Evolutionary conservation across 2,888 invertebrate species (phyloP).

Genomic region (Coleophora flavipennella): DNA sequence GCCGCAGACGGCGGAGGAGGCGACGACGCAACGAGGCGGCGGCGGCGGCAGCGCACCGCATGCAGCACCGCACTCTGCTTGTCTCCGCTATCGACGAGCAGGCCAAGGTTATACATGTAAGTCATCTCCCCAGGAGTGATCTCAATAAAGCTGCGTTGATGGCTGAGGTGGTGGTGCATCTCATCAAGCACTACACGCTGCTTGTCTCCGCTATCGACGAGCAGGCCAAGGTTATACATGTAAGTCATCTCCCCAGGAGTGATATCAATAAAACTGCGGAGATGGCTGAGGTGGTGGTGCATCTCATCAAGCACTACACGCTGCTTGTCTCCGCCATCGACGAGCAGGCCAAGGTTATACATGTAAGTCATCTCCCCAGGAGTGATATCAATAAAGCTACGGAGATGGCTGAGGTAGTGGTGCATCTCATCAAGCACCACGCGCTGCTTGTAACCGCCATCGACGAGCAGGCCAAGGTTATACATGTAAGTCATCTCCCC

Average conservation of each 20-base stretch:
- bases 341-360: conserved; percentile 66
- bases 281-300: conserved; percentile 27
- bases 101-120: conserved; percentile 66
- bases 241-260: conserved; percentile 24
- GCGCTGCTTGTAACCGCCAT: conserved; percentile 64
- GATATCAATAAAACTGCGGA: conserved; percentile 1
- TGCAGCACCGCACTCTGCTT: conserved; percentile 57
- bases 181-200: conserved; percentile 50
- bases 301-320: conserved; percentile 51
- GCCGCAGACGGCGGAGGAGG: conserved; percentile 47
- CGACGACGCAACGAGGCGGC: conserved; percentile 26
- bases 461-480: conserved; percentile 66
- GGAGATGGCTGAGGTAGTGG: conserved; percentile 18
- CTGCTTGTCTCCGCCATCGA: conserved; percentile 65
- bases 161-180: no score
- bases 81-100: conserved; percentile 68
- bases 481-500: conserved; percentile 43
- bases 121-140: conserved; percentile 13
- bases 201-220: conserved; percentile 67
- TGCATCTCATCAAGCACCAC: conserved; percentile 48
- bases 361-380: conserved; percentile 34
- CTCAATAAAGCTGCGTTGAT: no score
- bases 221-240: conserved; percentile 67
- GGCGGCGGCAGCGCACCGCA: conserved; percentile 29
- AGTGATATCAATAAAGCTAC: no score